phyloP scores from a whole-genome alignment of 1,140 invertebrate species.

The Brachionus manjavacas region DNA sequence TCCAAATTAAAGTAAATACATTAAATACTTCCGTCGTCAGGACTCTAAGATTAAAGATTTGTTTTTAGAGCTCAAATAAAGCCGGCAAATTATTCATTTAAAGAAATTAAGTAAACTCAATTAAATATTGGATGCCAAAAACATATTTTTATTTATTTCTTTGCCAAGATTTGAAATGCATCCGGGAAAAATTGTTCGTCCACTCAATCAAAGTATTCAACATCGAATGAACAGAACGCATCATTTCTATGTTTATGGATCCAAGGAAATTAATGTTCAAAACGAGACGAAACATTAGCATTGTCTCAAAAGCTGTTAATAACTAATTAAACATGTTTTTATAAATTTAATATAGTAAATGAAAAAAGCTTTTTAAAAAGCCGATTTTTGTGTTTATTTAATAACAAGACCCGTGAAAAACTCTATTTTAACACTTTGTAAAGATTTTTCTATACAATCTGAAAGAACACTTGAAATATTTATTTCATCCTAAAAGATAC shows the following conservation, averaged over 20 bases:
- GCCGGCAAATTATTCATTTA: neutral
- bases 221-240: neutral
- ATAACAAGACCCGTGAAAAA: neutral
- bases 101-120: neutral
- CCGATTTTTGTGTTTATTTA: neutral
- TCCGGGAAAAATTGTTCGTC: neutral
- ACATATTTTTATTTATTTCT: neutral
- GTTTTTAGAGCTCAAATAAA: neutral
- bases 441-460: neutral
- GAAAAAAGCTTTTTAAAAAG: neutral
- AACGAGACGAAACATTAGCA: neutral
- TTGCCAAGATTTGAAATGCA: conserved; percentile 5
- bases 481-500: neutral
- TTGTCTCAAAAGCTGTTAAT: neutral
- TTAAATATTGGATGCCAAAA: neutral
- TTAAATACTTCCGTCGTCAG: neutral
- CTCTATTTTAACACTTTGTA: neutral
- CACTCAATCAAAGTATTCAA: neutral
- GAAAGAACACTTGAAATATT: neutral
- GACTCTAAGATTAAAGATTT: neutral
- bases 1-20: neutral
- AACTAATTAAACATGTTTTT: neutral
- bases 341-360: neutral
- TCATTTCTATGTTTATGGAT: neutral
- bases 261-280: neutral